Evolutionary conservation across 2,888 invertebrate species (phyloP).

Genomic region (Orthosia cruda): DNA sequence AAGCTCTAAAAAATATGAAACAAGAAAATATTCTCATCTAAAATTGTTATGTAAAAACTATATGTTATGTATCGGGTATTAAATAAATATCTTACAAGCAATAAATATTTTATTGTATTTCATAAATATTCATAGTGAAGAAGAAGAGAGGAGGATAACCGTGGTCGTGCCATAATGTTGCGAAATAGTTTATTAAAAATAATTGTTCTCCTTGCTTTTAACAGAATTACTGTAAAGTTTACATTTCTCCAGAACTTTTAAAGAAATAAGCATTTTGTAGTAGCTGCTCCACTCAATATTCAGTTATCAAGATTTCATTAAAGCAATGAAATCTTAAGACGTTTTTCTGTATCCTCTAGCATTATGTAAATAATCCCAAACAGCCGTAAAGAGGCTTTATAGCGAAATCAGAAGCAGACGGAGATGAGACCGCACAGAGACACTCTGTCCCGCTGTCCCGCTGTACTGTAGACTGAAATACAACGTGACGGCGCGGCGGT

Average conservation of each 20-base stretch:
- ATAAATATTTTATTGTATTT: no score
- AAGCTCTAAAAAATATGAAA: no score
- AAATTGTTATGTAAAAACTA: no score
- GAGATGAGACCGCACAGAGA: slow-evolving; percentile 7
- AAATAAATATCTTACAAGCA: no score
- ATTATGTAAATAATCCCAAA: slow-evolving; percentile 54
- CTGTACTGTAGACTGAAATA: slow-evolving; percentile 39
- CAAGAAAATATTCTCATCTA: no score
- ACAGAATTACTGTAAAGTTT: background rate
- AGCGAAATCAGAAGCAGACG: slow-evolving; percentile 32
- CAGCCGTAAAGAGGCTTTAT: slow-evolving; percentile 27
- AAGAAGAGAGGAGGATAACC: no score
- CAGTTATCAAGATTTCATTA: slow-evolving; percentile 32
- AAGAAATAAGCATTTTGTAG: slow-evolving; percentile 2
- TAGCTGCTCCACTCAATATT: slow-evolving; percentile 4
- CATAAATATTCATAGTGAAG: no score
- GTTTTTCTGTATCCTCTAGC: slow-evolving; percentile 27
- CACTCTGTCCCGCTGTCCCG: background rate
- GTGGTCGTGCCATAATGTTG: no score
- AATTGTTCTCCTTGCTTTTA: background rate
- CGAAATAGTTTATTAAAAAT: no score
- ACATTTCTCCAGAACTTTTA: slow-evolving; percentile 4
- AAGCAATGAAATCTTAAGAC: slow-evolving; percentile 44
- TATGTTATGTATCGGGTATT: no score
- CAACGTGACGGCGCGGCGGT: slow-evolving; percentile 40